Base-by-base conservation (phyloP, 2,113 vertebrate genomes). In the Meleagris gallopavo region DNA sequence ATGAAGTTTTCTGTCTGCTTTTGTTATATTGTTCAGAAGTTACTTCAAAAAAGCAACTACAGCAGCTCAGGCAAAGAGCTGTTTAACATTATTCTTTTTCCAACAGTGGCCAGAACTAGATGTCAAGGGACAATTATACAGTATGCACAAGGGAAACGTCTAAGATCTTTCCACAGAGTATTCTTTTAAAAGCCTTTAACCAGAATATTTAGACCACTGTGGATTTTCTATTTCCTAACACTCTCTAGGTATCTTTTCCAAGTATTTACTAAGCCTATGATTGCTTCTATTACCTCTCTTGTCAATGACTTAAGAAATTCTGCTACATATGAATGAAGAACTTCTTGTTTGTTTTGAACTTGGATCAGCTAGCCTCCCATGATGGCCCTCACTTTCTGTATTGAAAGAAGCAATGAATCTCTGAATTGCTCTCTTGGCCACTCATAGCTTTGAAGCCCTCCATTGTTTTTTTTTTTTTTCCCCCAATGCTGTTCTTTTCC, bases 271-370 rank as follows among this genome's bases (percentile, higher is more conserved):
- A 94, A 94, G 41, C 19, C 69, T 80, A 34, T 34, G 18, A 43
- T 88, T 90, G 72, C 55, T 91, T 89, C 78, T 90, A 69, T 40
- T 46, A 60, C 50, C 32, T 71, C 8, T 22, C 79, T 86, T 88
- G 85, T 60, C 36, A 71, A 73, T 64, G 30, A 34, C 73, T 80
- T 89, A 45, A 13, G 13, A 58, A 88, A 76, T 79, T 95, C 74
- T 89, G 50, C 50, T 66, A 45, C 34, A 22, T 74, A 27, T 55
- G 41, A 87, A 86, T 86, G 48, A 88, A 87, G 45, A 89, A 75
- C 29, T 45, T 12, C 14, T 88, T 90, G 41, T 66, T 91, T 88
- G 66, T 76, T 94, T 91, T 96, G 93, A 93, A 29, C 40, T 89
- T 41, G 34, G 41, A 90, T 90, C 82, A 93, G 0, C 24, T 34